Base-by-base conservation (phyloP, 2,113 vertebrate species). In the Takifugu bimaculatus region DNA sequence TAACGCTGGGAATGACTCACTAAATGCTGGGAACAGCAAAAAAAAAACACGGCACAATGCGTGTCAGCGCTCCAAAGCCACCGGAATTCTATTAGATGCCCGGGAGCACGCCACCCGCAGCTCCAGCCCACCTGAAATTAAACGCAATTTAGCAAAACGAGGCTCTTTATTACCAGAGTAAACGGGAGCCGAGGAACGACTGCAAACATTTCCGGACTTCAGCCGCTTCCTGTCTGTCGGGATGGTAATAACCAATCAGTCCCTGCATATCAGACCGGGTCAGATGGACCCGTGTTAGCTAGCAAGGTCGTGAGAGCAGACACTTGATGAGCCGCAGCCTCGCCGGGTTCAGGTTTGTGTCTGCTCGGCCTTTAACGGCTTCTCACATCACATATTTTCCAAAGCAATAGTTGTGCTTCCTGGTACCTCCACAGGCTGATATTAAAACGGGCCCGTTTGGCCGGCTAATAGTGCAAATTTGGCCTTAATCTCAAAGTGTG, bases 1-100 rank as follows among this genome's bases (percentile, higher is more conserved):
- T 87, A 88, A 88, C 86, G 79, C 72, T 78, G 50, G 3, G 42
- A 75, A 76, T 82, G 79, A 81, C 75, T 88, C 86, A 74, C 77
- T 78, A 74, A 79, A 85, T 63, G 65, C 67, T 72, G 78, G 59
- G 70, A 80, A 73, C 66, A 71, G 61, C 60, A 69, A 64, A 65
- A 66, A 35, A 65, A 70, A 74, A 45, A 14, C 44, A 13, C 5
- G 26, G 63, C 59, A 82, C 70, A 80, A 81, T 80, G 77, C 80
- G 78, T 82, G 75, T 82, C 77, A 73, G 74, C 78, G 70, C 80
- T 86, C 78, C 29, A 71, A 81, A 86, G 78, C 78, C 74, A 71
- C 74, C 68, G 66, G 72, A 76, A 84, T 83, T 82, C 65, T 65
- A 84, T 85, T 80, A 83, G 78, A 66, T 69, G 79, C 71, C 71